These are phyloP conservation scores for Sitophilus oryzae DNA, from an alignment of 1,140 invertebrate species.

Conservation along the genomic window DNA sequence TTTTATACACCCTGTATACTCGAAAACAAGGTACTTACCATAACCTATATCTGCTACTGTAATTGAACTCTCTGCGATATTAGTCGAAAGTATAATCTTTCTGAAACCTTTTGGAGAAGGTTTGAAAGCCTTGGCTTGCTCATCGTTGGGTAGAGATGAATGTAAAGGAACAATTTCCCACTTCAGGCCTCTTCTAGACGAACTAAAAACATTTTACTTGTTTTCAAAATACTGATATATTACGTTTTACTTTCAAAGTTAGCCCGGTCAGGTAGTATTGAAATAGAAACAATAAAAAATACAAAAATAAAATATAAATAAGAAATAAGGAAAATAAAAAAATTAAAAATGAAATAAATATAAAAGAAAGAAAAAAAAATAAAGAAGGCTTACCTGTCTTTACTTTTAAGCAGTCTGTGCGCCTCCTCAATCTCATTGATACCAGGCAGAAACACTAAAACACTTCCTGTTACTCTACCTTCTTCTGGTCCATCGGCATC, in stretches of 20 bases:
- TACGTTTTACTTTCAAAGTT: no score
- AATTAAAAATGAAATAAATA: no score
- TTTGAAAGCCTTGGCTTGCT: slow-evolving; percentile 67
- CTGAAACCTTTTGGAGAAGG: slow-evolving; percentile 50
- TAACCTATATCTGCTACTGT: slow-evolving; percentile 91
- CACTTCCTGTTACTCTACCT: slow-evolving; percentile 49
- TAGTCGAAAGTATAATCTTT: slow-evolving; percentile 91
- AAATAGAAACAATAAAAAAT: no score
- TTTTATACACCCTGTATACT: no score
- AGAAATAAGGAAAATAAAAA: no score
- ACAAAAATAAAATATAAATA: no score
- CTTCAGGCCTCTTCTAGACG: slow-evolving; percentile 34
- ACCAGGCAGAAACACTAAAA: slow-evolving; percentile 85
- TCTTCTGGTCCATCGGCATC: slow-evolving; percentile 48
- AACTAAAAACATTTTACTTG: background rate
- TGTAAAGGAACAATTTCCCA: slow-evolving; percentile 60
- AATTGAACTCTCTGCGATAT: slow-evolving; percentile 95
- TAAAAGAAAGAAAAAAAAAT: no score
- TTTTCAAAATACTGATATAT: no score
- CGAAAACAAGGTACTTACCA: slow-evolving; percentile 54
- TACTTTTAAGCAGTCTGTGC: slow-evolving; percentile 31
- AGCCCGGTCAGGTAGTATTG: no score
- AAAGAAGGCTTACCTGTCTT: slow-evolving; percentile 2
- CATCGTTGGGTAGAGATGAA: slow-evolving; percentile 60
- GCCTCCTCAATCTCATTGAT: slow-evolving; percentile 74